Evolutionary conservation across 2,797 vertebrate genomes (phyloP).

Genomic region (Poeciliopsis gracilis): DNA sequence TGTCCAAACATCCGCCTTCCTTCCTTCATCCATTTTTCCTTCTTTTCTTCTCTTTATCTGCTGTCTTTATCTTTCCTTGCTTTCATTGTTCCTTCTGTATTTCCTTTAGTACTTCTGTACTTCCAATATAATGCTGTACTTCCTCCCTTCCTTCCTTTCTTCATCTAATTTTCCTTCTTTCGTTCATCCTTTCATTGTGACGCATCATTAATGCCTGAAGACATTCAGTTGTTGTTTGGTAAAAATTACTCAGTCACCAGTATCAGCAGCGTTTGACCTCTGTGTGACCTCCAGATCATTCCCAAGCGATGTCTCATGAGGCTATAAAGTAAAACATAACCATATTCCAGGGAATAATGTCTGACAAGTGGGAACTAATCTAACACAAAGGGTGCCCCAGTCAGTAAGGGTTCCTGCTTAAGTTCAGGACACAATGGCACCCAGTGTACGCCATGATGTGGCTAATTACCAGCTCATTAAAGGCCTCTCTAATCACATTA

Average conservation of each 20-base stretch:
- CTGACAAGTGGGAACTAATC: constrained; percentile 77
- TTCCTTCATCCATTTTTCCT: not conserved
- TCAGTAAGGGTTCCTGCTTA: constrained; percentile 62
- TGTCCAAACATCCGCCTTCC: not conserved
- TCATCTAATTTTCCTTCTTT: too few relatives aligned
- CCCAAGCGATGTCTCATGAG: constrained; percentile 57
- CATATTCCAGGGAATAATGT: constrained; percentile 74
- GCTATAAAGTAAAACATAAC: constrained; percentile 69
- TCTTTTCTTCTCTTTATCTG: not conserved
- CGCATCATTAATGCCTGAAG: not conserved
- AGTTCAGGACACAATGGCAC: constrained; percentile 74
- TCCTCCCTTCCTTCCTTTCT: not conserved
- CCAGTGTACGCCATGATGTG: constrained; percentile 69
- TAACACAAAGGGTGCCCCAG: constrained; percentile 72
- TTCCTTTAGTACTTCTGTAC: too few relatives aligned
- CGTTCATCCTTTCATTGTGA: constrained; percentile 5
- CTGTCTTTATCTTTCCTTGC: not conserved
- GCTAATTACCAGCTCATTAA: constrained; percentile 78
- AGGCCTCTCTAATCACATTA: constrained; percentile 79
- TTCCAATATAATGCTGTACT: not conserved
- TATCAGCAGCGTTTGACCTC: constrained; percentile 33
- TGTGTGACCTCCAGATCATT: constrained; percentile 55
- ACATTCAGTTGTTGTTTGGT: not conserved
- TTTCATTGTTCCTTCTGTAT: not conserved
- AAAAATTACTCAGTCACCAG: constrained; percentile 1